Base-by-base conservation (phyloP, 2,888 invertebrate species). In the Macrostomum cliftonense region DNA sequence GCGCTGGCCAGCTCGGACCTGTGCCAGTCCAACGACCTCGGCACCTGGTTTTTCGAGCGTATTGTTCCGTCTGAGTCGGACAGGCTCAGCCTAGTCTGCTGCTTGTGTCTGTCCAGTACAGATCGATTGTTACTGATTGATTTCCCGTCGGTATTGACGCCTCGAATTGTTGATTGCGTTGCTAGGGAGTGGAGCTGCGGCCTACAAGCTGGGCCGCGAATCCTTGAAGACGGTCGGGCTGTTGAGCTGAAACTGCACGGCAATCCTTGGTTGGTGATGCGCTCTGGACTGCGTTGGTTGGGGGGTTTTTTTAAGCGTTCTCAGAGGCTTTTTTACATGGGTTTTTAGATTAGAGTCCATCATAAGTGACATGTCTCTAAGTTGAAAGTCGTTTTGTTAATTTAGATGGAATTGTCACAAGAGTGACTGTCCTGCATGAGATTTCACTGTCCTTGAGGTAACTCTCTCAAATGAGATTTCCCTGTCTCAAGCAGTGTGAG, bases 51-150 rank as follows among this genome's bases (percentile, higher is more conserved):
- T 37, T 52, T 52, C 16, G 38, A 43, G 28, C 12, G 17, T 12
- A 37, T 39, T 21, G 12, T 46, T 14, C 5, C 14, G 11, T 12
- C 12, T n/a, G 17, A 28, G 13, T 5, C 5, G 2, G 13, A 20
- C 38, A 12, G 39, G 38, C 5, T n/a, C 16, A 19, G n/a, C 17
- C 7, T 42, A 1, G 43, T 50, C n/a, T 37, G 39, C 19, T 50
- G 52, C 50, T 36, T 53, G 16, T 43, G 45, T 12, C 1, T 51
- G 14, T 51, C 51, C 39, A 45, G 45, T 38, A 20, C 11, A 17
- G 53, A 53, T 49, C 45, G 47, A 16, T 20, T 53, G 17, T 50
- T 51, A 37, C 37, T 53, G 39, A 39, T 53, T 7, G 49, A 47
- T 17, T 48, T 44, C 2, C 42, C 52, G 28, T 4, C 28, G 5